These are phyloP conservation scores for Mesopsocus fuscifrons DNA, from an alignment of 2,888 invertebrate genomes.

Conservation along the genomic window DNA sequence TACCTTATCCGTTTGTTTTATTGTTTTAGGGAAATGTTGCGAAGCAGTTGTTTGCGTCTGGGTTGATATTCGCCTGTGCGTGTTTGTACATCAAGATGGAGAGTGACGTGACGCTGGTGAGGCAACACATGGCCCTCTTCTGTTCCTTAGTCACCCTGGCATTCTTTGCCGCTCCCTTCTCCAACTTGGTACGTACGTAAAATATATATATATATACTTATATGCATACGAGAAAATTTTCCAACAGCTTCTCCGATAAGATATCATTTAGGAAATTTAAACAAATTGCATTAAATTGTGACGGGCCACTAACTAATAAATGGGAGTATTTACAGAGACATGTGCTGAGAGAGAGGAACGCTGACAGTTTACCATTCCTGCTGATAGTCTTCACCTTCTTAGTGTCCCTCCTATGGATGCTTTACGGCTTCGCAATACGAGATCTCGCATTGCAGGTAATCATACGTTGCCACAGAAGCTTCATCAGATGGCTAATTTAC, in stretches of 20 bases:
- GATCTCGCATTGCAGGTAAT: not conserved
- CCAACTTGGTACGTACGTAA: not conserved
- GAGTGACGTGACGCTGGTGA: not conserved
- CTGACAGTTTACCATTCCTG: not conserved
- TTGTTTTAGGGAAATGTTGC: not conserved
- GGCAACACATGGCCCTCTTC: not conserved
- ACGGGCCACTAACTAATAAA: no score
- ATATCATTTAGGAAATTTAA: no score
- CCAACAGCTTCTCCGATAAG: no score
- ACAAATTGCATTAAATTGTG: no score
- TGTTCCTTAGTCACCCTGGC: not conserved
- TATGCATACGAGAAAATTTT: no score
- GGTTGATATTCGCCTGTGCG: not conserved
- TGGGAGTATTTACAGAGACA: not conserved
- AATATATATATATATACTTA: no score
- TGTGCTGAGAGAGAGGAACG: not conserved
- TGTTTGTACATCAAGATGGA: not conserved
- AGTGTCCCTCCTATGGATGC: not conserved
- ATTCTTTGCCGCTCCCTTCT: not conserved
- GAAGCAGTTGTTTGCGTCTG: not conserved
- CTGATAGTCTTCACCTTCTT: not conserved
- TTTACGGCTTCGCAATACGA: not conserved
- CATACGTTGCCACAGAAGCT: no score
- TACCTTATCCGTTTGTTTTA: not conserved
- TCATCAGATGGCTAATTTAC: no score